Conservation (phyloP, 2,888 invertebrate species). For the Ligdia adustata region DNA sequence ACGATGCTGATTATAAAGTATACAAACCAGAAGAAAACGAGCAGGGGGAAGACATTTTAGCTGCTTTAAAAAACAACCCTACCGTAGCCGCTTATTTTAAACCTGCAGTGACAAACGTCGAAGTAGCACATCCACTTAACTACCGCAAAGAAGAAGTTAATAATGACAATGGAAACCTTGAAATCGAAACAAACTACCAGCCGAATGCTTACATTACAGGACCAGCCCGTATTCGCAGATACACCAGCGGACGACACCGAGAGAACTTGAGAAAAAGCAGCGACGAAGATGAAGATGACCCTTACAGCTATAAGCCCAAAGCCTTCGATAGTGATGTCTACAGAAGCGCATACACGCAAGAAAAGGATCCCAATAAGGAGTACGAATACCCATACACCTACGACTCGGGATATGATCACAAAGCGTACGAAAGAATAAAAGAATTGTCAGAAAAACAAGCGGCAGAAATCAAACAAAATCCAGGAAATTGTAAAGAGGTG, state of each 20-base stretch:
- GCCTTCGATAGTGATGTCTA: conserved; percentile 77
- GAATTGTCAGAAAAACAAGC: conserved; percentile 86
- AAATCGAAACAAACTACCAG: conserved; percentile 74
- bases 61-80: conserved; percentile 74
- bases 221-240: conserved; percentile 75
- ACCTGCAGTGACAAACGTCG: conserved; percentile 70
- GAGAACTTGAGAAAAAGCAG: conserved; percentile 64
- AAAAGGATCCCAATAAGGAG: conserved; percentile 66
- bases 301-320: conserved; percentile 82
- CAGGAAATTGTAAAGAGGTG: conserved; percentile 86
- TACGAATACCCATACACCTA: conserved; percentile 79
- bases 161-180: conserved; percentile 52
- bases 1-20: conserved; percentile 77
- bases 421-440: conserved; percentile 83
- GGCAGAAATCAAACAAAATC: conserved; percentile 84
- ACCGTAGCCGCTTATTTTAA: conserved; percentile 74
- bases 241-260: conserved; percentile 72
- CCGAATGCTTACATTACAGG: conserved; percentile 79
- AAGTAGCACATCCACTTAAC: conserved; percentile 71
- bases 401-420: conserved; percentile 78
- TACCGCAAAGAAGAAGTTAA: conserved; percentile 70
- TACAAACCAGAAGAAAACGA: conserved; percentile 74
- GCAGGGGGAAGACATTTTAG: conserved; percentile 70
- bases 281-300: conserved; percentile 70
- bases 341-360: conserved; percentile 69